Base-by-base conservation (phyloP, 2,113 vertebrate species). In the Saguinus imperator region DNA sequence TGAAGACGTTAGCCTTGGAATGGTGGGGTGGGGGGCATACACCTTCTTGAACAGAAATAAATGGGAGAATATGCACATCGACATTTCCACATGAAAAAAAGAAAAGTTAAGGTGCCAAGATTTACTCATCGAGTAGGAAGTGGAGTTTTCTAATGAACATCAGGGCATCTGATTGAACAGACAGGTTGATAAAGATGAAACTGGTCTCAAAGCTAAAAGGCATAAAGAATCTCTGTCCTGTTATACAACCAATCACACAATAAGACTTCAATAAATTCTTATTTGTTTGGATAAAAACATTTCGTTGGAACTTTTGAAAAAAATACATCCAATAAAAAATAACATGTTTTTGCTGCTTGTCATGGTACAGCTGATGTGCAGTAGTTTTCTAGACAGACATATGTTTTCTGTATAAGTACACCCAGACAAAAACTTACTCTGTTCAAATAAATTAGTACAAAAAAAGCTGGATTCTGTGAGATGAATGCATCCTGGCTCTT, bases 81-180 rank as follows among this genome's bases (percentile, higher is more conserved):
- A 85, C 25, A 64, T 86, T 94, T 92, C 48, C 76, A 87, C 83
- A 66, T 52, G 21, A 80, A 55, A 29, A 80, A 86, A 77, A 82
- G 32, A 58, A 32, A 86, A 57, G 5, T 57, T 21, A 52, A 45
- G 52, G 16, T 52, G 17, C 35, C 14, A 87, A 10, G 6, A 48
- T 84, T 35, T 25, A 32, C 5, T 80, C 13, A 35, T 5, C n/a
- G 11, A 76, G 32, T 14, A 45, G 6, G 10, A 13, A 50, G 8
- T 21, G 43, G 61, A 13, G 5, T 11, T 64, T 18, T 25, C 55
- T 50, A 9, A 3, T 32, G 57, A 57, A 57, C 58, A 27, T 66
- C n/a, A n/a, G 8, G 3, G 32, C 10, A 3, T 32, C 23, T 16
- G 8, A 45, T 25, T 70, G 1, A 72, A 55, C 7, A 82, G 32